A percentile compares a stretch with the other conserved stretches of the same genome.
Evolutionary conservation across 2,113 vertebrate species (phyloP).

Genomic region (Stigmatopora nigra): DNA sequence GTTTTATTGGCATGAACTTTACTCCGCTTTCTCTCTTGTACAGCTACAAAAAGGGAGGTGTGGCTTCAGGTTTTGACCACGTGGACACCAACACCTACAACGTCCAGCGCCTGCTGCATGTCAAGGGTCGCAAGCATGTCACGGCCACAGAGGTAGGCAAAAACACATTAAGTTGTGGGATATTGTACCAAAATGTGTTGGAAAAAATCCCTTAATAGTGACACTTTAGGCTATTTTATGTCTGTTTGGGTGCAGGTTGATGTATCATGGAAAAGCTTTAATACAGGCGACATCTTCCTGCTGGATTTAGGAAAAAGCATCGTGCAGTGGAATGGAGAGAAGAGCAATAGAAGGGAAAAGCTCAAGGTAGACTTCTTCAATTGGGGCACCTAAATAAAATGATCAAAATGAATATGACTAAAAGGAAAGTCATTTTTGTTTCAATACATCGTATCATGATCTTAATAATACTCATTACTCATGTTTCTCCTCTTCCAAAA

Average conservation of each 20-base stretch:
- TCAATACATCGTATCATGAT: no score
- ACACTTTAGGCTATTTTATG: neutral
- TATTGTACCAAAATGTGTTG: neutral
- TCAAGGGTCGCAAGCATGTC: conserved; percentile 82
- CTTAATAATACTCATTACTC: no score
- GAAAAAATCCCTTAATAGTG: neutral
- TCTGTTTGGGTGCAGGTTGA: conserved; percentile 2
- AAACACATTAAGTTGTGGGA: neutral
- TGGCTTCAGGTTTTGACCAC: conserved; percentile 81
- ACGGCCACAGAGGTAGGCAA: conserved; percentile 77
- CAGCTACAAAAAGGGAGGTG: conserved; percentile 89
- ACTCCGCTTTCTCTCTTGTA: conserved; percentile 6
- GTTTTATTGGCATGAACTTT: conserved; percentile 51
- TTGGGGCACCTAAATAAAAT: neutral
- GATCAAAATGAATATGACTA: no score
- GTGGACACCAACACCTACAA: conserved; percentile 85
- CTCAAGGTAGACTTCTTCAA: conserved; percentile 65
- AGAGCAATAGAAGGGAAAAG: conserved; percentile 80
- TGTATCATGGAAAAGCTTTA: conserved; percentile 73
- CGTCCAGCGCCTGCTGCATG: conserved; percentile 77
- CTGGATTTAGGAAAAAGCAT: conserved; percentile 84
- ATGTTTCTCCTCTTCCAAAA: no score
- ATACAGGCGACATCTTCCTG: conserved; percentile 82
- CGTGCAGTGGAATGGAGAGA: conserved; percentile 85
- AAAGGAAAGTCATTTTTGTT: no score